Evolutionary conservation across 2,113 vertebrate species (phyloP).

Genomic region (Panurus biarmicus): DNA sequence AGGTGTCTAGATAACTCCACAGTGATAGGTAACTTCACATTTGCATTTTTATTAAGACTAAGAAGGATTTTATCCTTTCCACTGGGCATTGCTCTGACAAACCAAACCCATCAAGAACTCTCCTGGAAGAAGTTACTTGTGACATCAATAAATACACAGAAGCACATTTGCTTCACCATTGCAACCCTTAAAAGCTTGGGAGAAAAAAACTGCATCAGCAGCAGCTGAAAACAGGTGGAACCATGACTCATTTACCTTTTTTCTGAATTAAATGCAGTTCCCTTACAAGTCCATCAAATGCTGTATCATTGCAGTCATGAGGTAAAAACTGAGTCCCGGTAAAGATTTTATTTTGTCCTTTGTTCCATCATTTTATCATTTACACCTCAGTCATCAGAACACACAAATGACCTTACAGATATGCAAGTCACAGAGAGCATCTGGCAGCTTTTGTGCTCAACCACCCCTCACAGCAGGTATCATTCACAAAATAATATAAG

Average conservation of each 20-base stretch:
- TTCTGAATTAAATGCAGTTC: background rate
- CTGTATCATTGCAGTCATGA: background rate
- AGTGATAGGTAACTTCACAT: background rate
- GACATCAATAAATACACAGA: background rate
- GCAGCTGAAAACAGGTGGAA: background rate
- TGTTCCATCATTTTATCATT: background rate
- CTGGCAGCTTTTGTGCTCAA: background rate
- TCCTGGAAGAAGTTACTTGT: background rate
- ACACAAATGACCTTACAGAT: background rate
- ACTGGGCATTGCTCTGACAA: background rate
- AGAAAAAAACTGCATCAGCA: background rate
- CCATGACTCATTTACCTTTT: background rate
- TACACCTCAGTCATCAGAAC: background rate
- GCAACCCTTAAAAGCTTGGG: background rate
- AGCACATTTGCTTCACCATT: background rate
- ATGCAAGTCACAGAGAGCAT: conserved; percentile 29
- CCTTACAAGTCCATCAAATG: background rate
- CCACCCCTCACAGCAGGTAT: background rate
- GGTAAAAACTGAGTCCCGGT: background rate
- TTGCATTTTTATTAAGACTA: background rate
- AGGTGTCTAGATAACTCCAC: background rate
- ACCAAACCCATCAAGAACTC: background rate
- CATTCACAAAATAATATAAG: background rate
- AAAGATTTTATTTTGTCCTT: background rate
- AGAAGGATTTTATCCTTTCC: background rate